Evolutionary conservation across 2,888 invertebrate species (phyloP).

Genomic region (Bugula neritina): DNA sequence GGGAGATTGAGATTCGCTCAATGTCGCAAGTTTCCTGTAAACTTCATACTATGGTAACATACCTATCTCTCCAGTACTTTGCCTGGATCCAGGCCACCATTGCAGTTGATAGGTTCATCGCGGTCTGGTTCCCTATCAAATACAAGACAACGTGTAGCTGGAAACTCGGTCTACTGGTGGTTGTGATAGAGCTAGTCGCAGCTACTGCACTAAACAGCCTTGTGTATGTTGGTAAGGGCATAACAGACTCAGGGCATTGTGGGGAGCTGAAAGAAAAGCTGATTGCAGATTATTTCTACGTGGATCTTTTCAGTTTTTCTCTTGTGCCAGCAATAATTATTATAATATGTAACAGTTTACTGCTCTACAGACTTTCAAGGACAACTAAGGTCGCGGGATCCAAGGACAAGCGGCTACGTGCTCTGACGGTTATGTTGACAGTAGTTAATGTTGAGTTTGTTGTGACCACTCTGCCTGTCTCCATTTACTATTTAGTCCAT

Average conservation of each 20-base stretch:
- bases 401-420: not conserved
- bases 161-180: not conserved
- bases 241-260: slow-evolving; percentile 60
- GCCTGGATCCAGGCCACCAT: slow-evolving; percentile 44
- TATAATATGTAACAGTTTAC: slow-evolving; percentile 38
- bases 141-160: not conserved
- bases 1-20: not conserved
- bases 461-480: slow-evolving; percentile 35
- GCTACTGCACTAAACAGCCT: not conserved
- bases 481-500: slow-evolving; percentile 29
- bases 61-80: slow-evolving; percentile 38
- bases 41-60: slow-evolving; percentile 38
- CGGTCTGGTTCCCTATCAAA: slow-evolving; percentile 38
- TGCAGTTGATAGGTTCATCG: slow-evolving; percentile 40
- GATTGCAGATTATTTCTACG: slow-evolving; percentile 37
- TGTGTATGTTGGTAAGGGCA: slow-evolving; percentile 37
- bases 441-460: slow-evolving; percentile 37
- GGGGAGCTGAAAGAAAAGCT: not conserved
- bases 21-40: slow-evolving; percentile 33
- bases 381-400: not conserved
- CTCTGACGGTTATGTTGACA: slow-evolving; percentile 38
- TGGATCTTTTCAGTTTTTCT: slow-evolving; percentile 40
- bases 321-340: slow-evolving; percentile 39
- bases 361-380: not conserved
- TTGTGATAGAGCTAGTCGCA: not conserved